Evolutionary conservation across 2,113 vertebrate genomes (phyloP), one percentile per base, ranked within the genome.

Genomic region (Podarcis raffonei): DNA sequence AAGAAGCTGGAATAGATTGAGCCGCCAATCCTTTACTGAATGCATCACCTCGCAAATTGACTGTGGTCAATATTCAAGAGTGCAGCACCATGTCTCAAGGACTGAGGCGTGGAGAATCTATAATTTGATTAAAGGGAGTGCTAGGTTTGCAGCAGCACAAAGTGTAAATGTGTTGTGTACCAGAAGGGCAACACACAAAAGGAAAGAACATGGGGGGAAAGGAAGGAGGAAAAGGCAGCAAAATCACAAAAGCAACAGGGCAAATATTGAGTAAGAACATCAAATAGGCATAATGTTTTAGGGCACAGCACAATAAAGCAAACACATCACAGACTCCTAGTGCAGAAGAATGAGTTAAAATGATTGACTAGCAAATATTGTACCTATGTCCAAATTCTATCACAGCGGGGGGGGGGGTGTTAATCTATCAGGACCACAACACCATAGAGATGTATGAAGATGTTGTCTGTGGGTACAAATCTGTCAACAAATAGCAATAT

Each of bases 21-120:
- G 75, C 37, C 48, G 79, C 92, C 91, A 93, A 93, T 93, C 90
- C 94, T 93, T 95, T 90, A 92, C 1, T 0, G n/a, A 87, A 93
- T 65, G 42, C 89, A 89, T 91, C 92, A 79, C 87, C 92, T 94
- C 71, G 71, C 5, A 8, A 92, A 94, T 84, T 4, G 27, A 93
- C 72, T 75, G 77, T 78, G 83, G 87, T 93, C 92, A 93, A 87
- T 89, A 94, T 87, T 84, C 42, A 80, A 69, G 65, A 27, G n/a
- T 57, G 91, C 8, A 74, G 37, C 62, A 35, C 79, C 6, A 84
- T 72, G 86, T 86, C 89, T 93, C 78, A 85, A 89, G 4, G 48
- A 93, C 65, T 0, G 0, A 90, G 90, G 62, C 92, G 91, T 35
- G 59, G 86, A 93, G 85, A 8, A 90, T 92, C 81, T 79, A 92